Base-by-base conservation (phyloP, 2,888 invertebrate genomes). In the Lydus trimaculatus region DNA sequence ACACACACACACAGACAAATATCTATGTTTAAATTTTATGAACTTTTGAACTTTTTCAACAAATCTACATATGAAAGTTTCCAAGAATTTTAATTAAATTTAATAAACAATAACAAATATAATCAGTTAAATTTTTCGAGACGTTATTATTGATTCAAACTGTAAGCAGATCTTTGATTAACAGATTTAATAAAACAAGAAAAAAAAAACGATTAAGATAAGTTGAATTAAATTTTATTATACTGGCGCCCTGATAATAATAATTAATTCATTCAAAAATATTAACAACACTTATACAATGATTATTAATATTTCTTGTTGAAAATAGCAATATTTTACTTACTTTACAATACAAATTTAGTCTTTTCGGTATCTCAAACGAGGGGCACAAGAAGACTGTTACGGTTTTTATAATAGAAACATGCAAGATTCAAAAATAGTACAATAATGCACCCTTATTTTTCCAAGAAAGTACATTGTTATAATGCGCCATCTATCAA, bases 331-430 rank as follows among this genome's bases (percentile, higher is more conserved):
- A n/a, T n/a, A n/a, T n/a, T n/a, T n/a, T 43, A 56, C 56, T 56
- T 8, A 56, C 56, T 25, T 23, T 23, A 25, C 11, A 28, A 28
- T 28, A 28, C 4, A 11, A 36, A 36, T 13, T 36, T 43, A 11
- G 62, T 58, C 59, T 65, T 65, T 65, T 64, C 63, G 63, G 52
- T 67, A 43, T n/a, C 65, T 65, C 67, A 61, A 58, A 36, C 28
- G 67, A 65, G 61, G 67, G 71, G 71, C 71, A 67, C 65, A 67
- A 71, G 71, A 71, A 65, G 65, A 71, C 71, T 71, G 71, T 64
- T 39, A 1, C n/a, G 0, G 39, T 39, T 39, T 25, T 9, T 23
- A n/a, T 20, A 33, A 15, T 15, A 20, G 36, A 59, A 31, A 43
- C 58, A 52, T 56, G 52, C 56, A 67, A 67, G 59, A 62, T 70